Evolutionary conservation across 1,140 invertebrate species (phyloP).

Genomic region (Neocloeon triangulifer): DNA sequence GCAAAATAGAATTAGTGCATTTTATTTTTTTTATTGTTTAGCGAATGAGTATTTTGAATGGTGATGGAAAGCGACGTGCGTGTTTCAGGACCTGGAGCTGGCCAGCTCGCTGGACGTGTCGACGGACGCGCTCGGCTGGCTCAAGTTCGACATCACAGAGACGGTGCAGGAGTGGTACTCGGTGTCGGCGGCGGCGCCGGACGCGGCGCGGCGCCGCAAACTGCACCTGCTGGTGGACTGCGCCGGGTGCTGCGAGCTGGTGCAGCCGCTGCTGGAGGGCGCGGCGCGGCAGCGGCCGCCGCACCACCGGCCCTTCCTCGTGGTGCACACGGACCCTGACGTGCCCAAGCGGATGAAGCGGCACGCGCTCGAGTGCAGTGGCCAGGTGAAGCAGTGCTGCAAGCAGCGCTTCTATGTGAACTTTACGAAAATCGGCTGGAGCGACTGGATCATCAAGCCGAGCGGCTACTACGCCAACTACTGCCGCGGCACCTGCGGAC

Average conservation of each 20-base stretch:
- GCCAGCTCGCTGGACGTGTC: conserved; percentile 44
- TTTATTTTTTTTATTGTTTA: too few species aligned
- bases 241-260: conserved; percentile 51
- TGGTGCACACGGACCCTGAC: conserved; percentile 50
- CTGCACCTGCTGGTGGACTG: conserved; percentile 63
- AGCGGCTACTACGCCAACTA: conserved; percentile 77
- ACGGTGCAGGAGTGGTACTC: conserved; percentile 49
- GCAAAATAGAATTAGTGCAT: too few species aligned
- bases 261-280: conserved; percentile 22
- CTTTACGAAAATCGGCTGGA: conserved; percentile 78
- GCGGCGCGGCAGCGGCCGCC: too few species aligned
- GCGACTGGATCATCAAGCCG: conserved; percentile 86
- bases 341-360: conserved; percentile 35
- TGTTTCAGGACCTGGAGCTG: conserved; percentile 20
- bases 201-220: conserved; percentile 25
- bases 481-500: conserved; percentile 68
- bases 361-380: conserved; percentile 58
- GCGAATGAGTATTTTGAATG: neutral
- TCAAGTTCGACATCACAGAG: conserved; percentile 59
- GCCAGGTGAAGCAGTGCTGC: conserved; percentile 54
- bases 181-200: conserved; percentile 13
- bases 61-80: too few species aligned
- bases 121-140: conserved; percentile 50
- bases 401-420: conserved; percentile 78
- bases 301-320: conserved; percentile 56